Evolutionary conservation across 2,797 vertebrate genomes (phyloP).

Genomic region (Pseudochirops cupreus): DNA sequence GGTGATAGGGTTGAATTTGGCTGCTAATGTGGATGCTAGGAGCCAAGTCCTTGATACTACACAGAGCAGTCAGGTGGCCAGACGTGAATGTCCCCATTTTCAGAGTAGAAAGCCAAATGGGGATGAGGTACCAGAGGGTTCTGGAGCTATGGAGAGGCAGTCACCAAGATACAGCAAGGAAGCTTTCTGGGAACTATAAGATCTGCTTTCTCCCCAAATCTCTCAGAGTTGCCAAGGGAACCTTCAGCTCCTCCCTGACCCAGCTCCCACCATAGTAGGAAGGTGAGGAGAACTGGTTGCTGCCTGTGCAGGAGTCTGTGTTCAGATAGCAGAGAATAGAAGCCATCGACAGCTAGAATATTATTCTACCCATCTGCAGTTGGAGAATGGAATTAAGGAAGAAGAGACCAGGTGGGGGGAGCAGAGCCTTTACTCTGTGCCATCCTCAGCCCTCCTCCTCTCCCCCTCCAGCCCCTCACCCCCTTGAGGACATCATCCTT

Average conservation of each 20-base stretch:
- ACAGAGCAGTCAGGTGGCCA: constrained; percentile 39
- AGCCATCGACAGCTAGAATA: not conserved
- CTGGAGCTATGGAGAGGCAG: not conserved
- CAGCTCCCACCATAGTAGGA: not conserved
- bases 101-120: not conserved
- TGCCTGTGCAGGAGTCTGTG: not conserved
- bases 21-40: not conserved
- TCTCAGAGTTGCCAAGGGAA: not conserved
- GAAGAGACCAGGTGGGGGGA: constrained; percentile 11
- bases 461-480: constrained; percentile 77
- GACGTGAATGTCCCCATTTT: not conserved
- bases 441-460: constrained; percentile 36
- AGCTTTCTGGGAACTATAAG: not conserved
- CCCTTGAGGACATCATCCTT: constrained; percentile 89
- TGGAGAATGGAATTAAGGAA: constrained; percentile 55
- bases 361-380: not conserved
- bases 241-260: not conserved
- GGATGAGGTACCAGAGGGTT: not conserved
- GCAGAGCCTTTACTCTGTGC: constrained; percentile 56
- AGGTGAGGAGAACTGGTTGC: not conserved
- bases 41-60: constrained; percentile 26
- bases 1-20: constrained; percentile 45
- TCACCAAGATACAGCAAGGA: not conserved
- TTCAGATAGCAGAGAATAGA: not conserved
- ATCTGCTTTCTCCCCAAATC: not conserved